phyloP scores from a whole-genome alignment of 2,797 vertebrate genomes.

The Halcyon smyrnensis region DNA sequence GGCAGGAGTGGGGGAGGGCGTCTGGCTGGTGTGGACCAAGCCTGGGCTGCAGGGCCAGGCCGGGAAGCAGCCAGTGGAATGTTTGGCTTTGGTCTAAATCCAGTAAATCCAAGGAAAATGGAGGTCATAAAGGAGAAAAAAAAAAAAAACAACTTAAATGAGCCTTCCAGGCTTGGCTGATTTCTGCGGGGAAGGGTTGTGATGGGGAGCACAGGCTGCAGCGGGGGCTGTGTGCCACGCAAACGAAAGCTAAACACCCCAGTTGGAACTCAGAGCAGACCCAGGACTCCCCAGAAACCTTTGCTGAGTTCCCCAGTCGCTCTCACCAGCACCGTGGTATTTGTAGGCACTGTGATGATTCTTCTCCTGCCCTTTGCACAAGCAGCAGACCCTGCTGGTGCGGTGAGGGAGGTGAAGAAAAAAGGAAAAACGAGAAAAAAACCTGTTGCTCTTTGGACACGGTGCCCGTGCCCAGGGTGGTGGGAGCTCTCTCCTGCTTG shows the following conservation, averaged over 20 bases:
- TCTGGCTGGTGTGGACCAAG: not conserved
- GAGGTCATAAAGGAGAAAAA: not conserved
- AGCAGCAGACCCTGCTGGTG: fast-evolving
- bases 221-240: not conserved
- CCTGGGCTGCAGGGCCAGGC: not conserved
- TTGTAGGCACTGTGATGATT: not conserved
- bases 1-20: not conserved
- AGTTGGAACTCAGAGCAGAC: fast-evolving
- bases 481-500: not conserved
- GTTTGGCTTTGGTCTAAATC: not conserved
- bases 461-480: fast-evolving
- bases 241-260: not conserved
- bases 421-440: not conserved
- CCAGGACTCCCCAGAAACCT: not conserved
- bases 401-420: not conserved
- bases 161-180: not conserved
- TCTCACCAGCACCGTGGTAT: fast-evolving
- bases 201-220: not conserved
- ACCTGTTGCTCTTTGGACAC: not conserved
- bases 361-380: not conserved
- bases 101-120: not conserved
- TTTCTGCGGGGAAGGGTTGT: not conserved
- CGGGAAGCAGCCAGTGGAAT: not conserved
- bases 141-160: not conserved
- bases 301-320: not conserved